Evolutionary conservation across 2,113 vertebrate species (phyloP), one percentile per base, ranked within the genome.

Genomic region (Rhynchomys soricoides): DNA sequence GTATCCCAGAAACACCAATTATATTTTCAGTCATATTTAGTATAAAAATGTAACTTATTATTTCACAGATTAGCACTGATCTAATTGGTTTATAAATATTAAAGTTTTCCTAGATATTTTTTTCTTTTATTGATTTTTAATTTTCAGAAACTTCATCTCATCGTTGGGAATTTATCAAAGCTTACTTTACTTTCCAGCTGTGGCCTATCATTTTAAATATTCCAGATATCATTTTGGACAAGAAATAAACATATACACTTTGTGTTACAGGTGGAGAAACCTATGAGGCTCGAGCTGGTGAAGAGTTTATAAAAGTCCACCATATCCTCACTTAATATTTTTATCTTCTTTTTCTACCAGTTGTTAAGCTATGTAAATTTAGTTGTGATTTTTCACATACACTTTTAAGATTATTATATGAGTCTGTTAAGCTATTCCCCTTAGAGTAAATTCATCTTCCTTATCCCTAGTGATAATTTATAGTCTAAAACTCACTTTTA

Each of bases 31-130:
- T 90, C 55, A 64, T 52, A 85, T 82, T 95, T 90, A 48, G 16
- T 9, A 22, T 73, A 86, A 86, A 96, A 95, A 22, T 55, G 26
- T 57, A 24, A 89, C 94, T 85, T 89, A 45, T 95, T 68, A 15
- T 57, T 26, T 71, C 21, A 57, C 73, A 26, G 34, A 19, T 95
- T 89, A 78, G 29, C 74, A 94, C 21, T 86, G 1, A 57, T 12
- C 24, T 85, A 79, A 45, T 86, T 16, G 86, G 15, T 87, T 93
- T 87, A 75, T 16, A 96, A 73, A n/a, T 90, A 45, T 87, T 91
- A 68, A 9, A 9, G 3, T 55, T 45, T 90, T 79, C 89, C 16
- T 0, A 79, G 26, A 75, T 48, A 83, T 13, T 13, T 91, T 17
- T 93, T 95, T 90, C 59, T 89, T 3, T 77, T 87, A 74, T 8